Base-by-base conservation (phyloP, 1,140 invertebrate species). In the Drosophila teissieri region DNA sequence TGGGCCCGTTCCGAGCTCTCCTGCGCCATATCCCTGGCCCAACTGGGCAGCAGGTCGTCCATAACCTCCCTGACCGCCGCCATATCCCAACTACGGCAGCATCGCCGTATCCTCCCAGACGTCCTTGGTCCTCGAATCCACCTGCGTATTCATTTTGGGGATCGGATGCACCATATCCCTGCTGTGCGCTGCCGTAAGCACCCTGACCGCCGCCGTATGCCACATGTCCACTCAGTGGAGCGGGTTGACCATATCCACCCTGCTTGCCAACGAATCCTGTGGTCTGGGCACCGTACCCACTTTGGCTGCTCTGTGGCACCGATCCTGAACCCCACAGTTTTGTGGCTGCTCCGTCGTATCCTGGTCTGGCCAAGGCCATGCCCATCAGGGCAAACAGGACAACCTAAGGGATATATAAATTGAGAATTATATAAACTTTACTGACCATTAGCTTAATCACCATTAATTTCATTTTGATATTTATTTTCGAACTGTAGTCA, bases 401-500 rank as follows among this genome's bases (percentile, higher is more conserved):
- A 37, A 67, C 36, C 58, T 67, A 34, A 36, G 27, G 14, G 5
- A 14, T 24, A 17, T 40, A 36, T 22, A 4, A 36, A 6, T 34
- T 44, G 31, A 0, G 8, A 5, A 7, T 24, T 12, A 3, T 0
- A 8, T 12, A 4, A 0, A 11, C 1, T 24, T 39, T 17, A 22
- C 3, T 0, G 14, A 48, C 1, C 4, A 34, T 4, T 6, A 62
- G 14, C 15, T 49, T 15, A 63, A 58, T 51, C 27, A 68, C 64
- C 11, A 64, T 19, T 24, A 68, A 36, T 46, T 68, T 64, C 64
- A 68, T 68, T 19, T 36, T 68, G 36, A 42, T 24, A 19, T 40
- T n/a, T 40, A 10, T 51, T 67, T 44, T 11, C 0, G 42, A 64
- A 52, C 60, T 64, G 19, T 11, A 44, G 2, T 22, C 11, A 4